A percentile compares a stretch with the other conserved stretches of the same genome.
Conservation (phyloP, 2,113 vertebrate species). For the Burhinus bistriatus region DNA sequence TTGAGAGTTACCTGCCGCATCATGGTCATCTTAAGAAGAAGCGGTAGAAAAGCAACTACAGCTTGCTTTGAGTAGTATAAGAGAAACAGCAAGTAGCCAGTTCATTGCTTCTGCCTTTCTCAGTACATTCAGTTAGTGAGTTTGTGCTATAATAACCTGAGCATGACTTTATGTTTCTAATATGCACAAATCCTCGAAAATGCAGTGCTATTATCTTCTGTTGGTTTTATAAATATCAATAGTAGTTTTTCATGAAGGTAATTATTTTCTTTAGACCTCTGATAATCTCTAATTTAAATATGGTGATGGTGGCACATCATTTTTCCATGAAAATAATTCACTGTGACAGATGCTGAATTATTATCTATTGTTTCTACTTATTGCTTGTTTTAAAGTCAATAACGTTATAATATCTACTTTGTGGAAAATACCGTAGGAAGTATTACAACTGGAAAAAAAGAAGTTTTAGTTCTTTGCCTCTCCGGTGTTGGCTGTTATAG, state of each 20-base stretch:
- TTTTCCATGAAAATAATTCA: neutral
- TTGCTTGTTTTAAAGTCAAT: neutral
- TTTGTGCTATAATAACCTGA: neutral
- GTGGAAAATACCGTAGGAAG: neutral
- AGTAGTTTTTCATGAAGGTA: neutral
- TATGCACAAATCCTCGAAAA: neutral
- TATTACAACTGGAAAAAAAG: neutral
- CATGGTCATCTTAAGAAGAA: neutral
- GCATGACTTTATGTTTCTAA: neutral
- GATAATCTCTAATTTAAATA: neutral
- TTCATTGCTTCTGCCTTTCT: neutral
- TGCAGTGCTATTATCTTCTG: neutral
- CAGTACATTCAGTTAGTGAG: fast-evolving
- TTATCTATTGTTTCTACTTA: neutral
- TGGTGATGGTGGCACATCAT: fast-evolving
- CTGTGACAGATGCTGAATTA: neutral
- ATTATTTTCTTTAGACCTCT: neutral
- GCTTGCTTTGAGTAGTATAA: neutral
- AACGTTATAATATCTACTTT: neutral
- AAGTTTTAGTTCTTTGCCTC: neutral
- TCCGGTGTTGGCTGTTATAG: neutral
- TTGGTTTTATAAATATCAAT: neutral
- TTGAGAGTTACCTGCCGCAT: neutral
- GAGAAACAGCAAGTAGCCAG: fast-evolving
- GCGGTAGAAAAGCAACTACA: neutral